Base-by-base conservation (phyloP, 1,140 invertebrate species). In the Drosophila pseudoobscura region DNA sequence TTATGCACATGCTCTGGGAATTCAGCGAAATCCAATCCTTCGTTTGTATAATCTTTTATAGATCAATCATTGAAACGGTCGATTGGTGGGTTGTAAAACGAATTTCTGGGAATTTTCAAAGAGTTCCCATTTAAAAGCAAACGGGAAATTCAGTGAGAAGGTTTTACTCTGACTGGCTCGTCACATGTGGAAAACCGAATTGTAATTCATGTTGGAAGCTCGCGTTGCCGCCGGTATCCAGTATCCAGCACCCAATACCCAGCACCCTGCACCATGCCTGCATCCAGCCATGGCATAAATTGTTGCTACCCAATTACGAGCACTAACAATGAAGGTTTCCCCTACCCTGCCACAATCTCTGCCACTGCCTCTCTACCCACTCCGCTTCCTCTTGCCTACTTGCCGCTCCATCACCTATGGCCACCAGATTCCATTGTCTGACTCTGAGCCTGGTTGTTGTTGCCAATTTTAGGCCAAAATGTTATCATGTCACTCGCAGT, bases 381-480 rank as follows among this genome's bases (percentile, higher is more conserved):
- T 51, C 9, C 20, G 39, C 39, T 45, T 43, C 57, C 31, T 11
- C 31, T 39, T 39, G 50, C 44, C 35, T 57, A 46, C 54, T 61
- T 62, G 62, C 69, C 13, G 56, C 41, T 62, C 51, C 49, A 51
- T 39, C 26, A 59, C 43, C 52, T 53, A 59, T 74, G 35, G 35
- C 24, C 11, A 26, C 54, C 43, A 26, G 41, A 56, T 43, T 52
- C 47, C 78, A 87, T 87, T 87, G 82, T 87, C 78, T 82, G 72
- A 63, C 78, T 58, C 50, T 31, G 50, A 13, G 35, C 52, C 45
- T 22, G 63, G 69, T 61, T 74, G 72, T 58, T 75, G 70, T 70
- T 88, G 82, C 83, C 83, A 88, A 88, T 88, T 88, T 88, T 88
- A 88, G 83, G 83, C 83, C 78, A 88, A 87, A 88, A 88, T 88